Percentiles rank a stretch among this genome's conserved stretches.
These are phyloP conservation scores for Phalloptychus januarius DNA, from an alignment of 2,797 vertebrate species.

Conservation along the genomic window DNA sequence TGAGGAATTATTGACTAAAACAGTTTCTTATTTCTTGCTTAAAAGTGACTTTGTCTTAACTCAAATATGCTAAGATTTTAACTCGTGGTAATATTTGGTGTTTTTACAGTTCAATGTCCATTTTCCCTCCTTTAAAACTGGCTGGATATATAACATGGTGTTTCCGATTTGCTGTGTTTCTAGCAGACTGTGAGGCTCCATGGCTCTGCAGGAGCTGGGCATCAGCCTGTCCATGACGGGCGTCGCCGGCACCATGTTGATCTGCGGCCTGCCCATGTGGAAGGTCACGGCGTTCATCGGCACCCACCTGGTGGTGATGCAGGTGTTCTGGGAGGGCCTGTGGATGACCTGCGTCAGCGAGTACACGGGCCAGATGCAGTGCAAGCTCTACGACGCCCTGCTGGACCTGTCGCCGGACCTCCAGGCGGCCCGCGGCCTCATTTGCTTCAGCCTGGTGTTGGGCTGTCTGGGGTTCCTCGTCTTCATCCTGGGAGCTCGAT, in stretches of 20 bases:
- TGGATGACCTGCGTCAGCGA: constrained; percentile 90
- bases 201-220: constrained; percentile 84
- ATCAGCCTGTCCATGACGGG: constrained; percentile 82
- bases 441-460: constrained; percentile 83
- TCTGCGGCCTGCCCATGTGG: constrained; percentile 90
- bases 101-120: too few relatives aligned
- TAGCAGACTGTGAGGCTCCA: constrained; percentile 23
- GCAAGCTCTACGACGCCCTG: constrained; percentile 87
- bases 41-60: too few relatives aligned
- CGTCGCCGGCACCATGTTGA: constrained; percentile 84
- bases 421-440: constrained; percentile 82
- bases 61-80: too few relatives aligned
- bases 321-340: constrained; percentile 90
- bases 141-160: too few relatives aligned
- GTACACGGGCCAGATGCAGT: constrained; percentile 89
- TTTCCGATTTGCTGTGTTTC: constrained; percentile 11
- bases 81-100: too few relatives aligned
- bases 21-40: background rate
- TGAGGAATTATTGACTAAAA: too few relatives aligned
- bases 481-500: constrained; percentile 81
- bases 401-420: constrained; percentile 86
- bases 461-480: constrained; percentile 81
- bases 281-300: constrained; percentile 88
- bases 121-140: background rate
- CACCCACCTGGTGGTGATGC: constrained; percentile 86